Evolutionary conservation across 2,797 vertebrate genomes (phyloP).

Genomic region (Alcedo atthis): DNA sequence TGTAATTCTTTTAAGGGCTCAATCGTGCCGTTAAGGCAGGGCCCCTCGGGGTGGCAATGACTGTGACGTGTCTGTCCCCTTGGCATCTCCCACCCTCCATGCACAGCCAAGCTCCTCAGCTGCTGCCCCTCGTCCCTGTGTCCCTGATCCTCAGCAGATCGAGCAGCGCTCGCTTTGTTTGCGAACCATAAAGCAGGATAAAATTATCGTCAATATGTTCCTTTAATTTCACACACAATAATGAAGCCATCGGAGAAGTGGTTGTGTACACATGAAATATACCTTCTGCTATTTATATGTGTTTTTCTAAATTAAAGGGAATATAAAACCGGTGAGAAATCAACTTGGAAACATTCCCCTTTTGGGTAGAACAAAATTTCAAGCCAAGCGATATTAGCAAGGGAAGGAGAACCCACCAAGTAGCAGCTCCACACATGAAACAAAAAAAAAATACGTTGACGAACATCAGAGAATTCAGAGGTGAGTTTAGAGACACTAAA

Average conservation of each 20-base stretch:
- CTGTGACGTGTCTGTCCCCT: fast-evolving
- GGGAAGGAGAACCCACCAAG: neutral
- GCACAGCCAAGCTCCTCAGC: fast-evolving
- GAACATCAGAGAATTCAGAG: neutral
- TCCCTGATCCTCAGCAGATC: neutral
- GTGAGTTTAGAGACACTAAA: neutral
- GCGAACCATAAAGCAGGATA: neutral
- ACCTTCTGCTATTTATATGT: conserved; percentile 56
- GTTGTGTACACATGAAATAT: neutral
- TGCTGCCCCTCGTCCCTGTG: fast-evolving
- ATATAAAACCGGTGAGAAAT: conserved; percentile 28
- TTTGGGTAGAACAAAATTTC: neutral
- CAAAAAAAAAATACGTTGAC: neutral
- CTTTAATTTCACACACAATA: neutral
- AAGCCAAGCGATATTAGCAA: neutral
- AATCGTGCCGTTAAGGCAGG: neutral
- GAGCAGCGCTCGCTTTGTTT: neutral
- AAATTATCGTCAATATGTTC: neutral
- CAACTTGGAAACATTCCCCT: conserved; percentile 38
- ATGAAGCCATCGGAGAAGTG: neutral
- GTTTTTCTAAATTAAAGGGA: conserved; percentile 38
- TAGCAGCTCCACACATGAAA: neutral
- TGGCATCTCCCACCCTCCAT: fast-evolving
- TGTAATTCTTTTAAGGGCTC: neutral
- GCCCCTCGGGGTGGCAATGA: fast-evolving